Conservation (phyloP, 2,888 invertebrate genomes). For the Lasioglossum lativentre region DNA sequence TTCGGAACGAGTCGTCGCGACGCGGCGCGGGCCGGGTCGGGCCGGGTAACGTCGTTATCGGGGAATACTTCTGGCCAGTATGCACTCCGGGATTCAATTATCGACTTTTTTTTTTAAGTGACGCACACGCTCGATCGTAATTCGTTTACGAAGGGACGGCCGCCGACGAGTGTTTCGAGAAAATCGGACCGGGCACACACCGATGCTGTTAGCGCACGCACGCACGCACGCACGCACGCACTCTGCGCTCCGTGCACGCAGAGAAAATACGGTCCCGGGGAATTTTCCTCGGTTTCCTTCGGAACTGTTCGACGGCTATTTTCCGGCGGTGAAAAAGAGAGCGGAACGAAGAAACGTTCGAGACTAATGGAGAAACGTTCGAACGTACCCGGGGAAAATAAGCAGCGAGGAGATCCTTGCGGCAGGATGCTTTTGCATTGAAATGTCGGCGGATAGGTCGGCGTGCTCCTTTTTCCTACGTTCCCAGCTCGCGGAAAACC, state of each 20-base stretch:
- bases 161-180: conserved; percentile 24
- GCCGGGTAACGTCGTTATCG: conserved; percentile 34
- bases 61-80: conserved; percentile 32
- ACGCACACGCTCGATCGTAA: conserved; percentile 49
- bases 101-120: conserved; percentile 44
- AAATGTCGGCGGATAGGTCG: conserved; percentile 62
- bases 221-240: background rate
- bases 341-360: conserved; percentile 61
- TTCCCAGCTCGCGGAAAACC: conserved; percentile 36
- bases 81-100: conserved; percentile 43
- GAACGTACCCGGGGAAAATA: conserved; percentile 66
- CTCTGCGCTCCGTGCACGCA: background rate
- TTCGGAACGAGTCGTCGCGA: conserved; percentile 19
- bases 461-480: conserved; percentile 30
- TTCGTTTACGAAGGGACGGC: conserved; percentile 43
- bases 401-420: conserved; percentile 67
- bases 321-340: conserved; percentile 40
- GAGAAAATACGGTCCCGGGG: background rate
- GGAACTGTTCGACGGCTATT: conserved; percentile 50
- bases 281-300: conserved; percentile 41
- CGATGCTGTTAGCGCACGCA: background rate
- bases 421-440: conserved; percentile 71
- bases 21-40: background rate
- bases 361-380: conserved; percentile 72
- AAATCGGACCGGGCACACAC: background rate